These are phyloP conservation scores for Apis laboriosa DNA, from an alignment of 1,140 invertebrate species.

Conservation along the genomic window DNA sequence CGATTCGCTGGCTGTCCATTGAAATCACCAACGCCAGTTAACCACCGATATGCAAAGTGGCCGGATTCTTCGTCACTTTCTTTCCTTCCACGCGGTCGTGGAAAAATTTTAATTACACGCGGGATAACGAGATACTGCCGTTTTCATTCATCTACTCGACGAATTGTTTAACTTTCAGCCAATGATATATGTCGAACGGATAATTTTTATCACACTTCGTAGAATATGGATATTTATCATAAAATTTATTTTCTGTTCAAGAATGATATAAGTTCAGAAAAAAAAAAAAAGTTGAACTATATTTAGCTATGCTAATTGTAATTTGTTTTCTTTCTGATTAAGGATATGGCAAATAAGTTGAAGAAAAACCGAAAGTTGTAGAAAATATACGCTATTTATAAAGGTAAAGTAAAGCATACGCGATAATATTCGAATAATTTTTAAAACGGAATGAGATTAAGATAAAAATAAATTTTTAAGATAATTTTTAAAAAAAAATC, in stretches of 20 bases:
- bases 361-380: not conserved
- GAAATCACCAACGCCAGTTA: constrained; percentile 18
- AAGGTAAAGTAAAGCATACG: no score
- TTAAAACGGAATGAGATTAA: no score
- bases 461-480: no score
- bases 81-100: not conserved
- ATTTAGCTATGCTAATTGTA: not conserved
- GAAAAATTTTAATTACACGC: constrained; percentile 37
- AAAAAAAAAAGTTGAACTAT: not conserved
- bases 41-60: constrained; percentile 26
- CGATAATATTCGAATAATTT: no score
- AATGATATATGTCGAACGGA: not conserved
- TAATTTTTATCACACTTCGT: not conserved
- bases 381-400: not conserved
- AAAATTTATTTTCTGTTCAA: not conserved
- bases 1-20: constrained; percentile 8
- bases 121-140: not conserved
- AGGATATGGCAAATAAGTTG: not conserved
- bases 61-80: constrained; percentile 1
- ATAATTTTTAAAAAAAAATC: no score
- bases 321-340: not conserved
- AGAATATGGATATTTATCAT: not conserved
- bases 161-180: not conserved
- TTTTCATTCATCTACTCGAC: not conserved
- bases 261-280: not conserved